Evolutionary conservation across 2,113 vertebrate species (phyloP).

Genomic region (Plecturocebus donacophilus): DNA sequence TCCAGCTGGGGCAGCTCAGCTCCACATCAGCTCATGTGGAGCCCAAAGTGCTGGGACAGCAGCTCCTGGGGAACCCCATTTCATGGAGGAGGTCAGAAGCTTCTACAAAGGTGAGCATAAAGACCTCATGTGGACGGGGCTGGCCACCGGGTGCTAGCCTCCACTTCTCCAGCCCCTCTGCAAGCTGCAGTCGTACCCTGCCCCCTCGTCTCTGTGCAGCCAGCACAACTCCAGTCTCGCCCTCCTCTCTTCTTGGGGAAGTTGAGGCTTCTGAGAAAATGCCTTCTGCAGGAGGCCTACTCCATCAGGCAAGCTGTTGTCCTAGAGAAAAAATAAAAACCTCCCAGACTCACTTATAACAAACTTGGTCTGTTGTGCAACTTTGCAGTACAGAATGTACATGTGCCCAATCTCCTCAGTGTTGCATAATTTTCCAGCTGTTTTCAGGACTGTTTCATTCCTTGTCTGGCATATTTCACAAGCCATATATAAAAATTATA

Average conservation of each 20-base stretch:
- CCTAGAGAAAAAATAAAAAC: conserved; percentile 40
- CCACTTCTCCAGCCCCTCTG: background rate
- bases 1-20: background rate
- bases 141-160: background rate
- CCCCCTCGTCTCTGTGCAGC: background rate
- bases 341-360: conserved; percentile 52
- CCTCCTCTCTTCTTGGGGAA: background rate
- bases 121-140: too few relatives aligned
- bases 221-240: background rate
- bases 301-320: conserved; percentile 58
- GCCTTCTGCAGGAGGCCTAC: conserved; percentile 43
- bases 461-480: conserved; percentile 79
- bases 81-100: background rate
- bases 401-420: conserved; percentile 78
- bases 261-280: background rate
- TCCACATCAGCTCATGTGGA: background rate
- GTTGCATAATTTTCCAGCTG: conserved; percentile 85
- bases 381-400: conserved; percentile 76
- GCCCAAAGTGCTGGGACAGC: background rate
- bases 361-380: conserved; percentile 76
- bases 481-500: conserved; percentile 68
- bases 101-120: background rate
- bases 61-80: background rate
- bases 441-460: conserved; percentile 79
- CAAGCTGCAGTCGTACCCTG: rapidly evolving